Conservation (phyloP, 2,113 vertebrate species). For the Zeus faber region DNA sequence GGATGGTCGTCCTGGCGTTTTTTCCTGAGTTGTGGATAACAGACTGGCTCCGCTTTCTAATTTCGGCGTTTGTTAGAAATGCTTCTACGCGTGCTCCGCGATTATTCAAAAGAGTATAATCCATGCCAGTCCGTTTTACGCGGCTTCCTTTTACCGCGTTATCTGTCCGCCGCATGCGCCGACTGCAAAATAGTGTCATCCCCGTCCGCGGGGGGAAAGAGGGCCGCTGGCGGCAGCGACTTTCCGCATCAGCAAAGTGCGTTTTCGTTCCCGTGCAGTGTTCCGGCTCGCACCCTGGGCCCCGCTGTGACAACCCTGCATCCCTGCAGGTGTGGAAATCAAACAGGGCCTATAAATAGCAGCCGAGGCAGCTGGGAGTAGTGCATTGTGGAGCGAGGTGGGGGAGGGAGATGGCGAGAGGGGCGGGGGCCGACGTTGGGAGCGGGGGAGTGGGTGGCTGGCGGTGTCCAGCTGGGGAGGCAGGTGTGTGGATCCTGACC, state of each 20-base stretch:
- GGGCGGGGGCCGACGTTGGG: slow-evolving; percentile 9
- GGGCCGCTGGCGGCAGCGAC: slow-evolving; percentile 61
- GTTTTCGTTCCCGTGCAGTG: slow-evolving; percentile 73
- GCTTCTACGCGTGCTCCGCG: slow-evolving; percentile 16
- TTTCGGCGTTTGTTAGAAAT: too few species aligned
- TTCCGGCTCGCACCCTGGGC: slow-evolving; percentile 70
- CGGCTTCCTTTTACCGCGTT: slow-evolving; percentile 36
- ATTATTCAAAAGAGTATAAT: slow-evolving; percentile 47
- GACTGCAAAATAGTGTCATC: slow-evolving; percentile 47
- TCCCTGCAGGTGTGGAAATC: slow-evolving; percentile 88
- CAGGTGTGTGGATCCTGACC: slow-evolving; percentile 74
- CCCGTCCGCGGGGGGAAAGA: slow-evolving; percentile 35
- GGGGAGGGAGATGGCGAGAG: slow-evolving; percentile 5
- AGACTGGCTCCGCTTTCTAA: too few species aligned
- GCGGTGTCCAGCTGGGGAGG: slow-evolving; percentile 74
- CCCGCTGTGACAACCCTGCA: slow-evolving; percentile 66
- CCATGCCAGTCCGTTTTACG: slow-evolving; percentile 43
- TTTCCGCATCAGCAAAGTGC: slow-evolving; percentile 74
- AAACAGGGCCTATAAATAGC: slow-evolving; percentile 89
- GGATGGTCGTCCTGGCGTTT: too few species aligned
- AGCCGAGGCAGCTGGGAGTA: slow-evolving; percentile 84
- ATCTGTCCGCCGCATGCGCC: slow-evolving; percentile 50
- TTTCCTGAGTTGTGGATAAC: too few species aligned
- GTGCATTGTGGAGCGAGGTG: slow-evolving; percentile 52
- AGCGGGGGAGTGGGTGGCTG: too few species aligned